phyloP scores from a whole-genome alignment of 2,888 invertebrate species.

The Dasypolia templi region DNA sequence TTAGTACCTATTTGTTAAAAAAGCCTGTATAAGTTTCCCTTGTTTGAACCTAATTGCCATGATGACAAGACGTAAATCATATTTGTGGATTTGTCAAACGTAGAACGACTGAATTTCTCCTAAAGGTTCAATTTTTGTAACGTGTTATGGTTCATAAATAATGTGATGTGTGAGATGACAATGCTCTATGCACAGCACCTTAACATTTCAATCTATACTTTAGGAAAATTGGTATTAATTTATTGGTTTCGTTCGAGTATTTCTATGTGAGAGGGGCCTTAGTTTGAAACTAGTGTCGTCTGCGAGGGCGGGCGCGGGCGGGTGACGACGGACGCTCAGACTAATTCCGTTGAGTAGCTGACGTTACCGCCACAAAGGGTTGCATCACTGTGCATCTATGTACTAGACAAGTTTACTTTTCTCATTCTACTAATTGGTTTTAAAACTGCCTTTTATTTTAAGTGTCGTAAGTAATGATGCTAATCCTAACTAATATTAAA shows the following conservation, averaged over 20 bases:
- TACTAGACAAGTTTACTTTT: neutral
- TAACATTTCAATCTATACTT: neutral
- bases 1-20: too few species aligned
- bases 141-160: too few species aligned
- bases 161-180: neutral
- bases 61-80: too few species aligned
- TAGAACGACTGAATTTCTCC: too few species aligned
- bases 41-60: too few species aligned
- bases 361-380: slow-evolving; percentile 29
- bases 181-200: neutral
- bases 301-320: neutral
- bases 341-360: slow-evolving; percentile 48
- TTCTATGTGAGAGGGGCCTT: slow-evolving; percentile 1
- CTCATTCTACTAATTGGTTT: slow-evolving; percentile 33
- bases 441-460: neutral
- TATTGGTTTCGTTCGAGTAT: neutral
- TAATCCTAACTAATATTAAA: too few species aligned
- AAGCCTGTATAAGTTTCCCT: too few species aligned
- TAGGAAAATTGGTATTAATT: neutral
- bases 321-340: slow-evolving; percentile 7
- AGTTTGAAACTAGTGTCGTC: neutral
- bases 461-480: neutral
- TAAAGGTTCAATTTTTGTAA: too few species aligned
- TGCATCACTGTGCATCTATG: neutral
- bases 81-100: too few species aligned